Conservation (phyloP, 2,113 vertebrate species). For the Excalfactoria chinensis region DNA sequence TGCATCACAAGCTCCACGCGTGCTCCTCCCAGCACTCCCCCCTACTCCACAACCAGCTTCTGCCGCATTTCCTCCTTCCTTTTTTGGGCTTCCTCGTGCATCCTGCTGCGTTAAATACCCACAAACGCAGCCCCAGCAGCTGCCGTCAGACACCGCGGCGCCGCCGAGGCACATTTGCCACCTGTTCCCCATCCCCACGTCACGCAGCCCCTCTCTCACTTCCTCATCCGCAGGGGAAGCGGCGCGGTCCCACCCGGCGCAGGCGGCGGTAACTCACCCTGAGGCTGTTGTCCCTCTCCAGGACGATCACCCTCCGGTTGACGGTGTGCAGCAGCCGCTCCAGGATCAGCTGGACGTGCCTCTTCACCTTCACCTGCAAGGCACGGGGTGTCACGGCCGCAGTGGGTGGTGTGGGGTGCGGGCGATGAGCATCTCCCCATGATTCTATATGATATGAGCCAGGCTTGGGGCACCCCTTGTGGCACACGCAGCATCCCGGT, state of each 20-base stretch:
- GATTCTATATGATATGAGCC: too few species aligned
- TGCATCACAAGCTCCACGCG: not conserved
- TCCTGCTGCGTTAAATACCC: not conserved
- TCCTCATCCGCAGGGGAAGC: accelerated
- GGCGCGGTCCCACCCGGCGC: accelerated
- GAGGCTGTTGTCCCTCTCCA: constrained; percentile 49
- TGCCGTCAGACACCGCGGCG: not conserved
- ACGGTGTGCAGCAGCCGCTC: constrained; percentile 36
- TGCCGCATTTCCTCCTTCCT: not conserved
- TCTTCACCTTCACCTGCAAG: constrained; percentile 43
- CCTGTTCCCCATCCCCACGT: accelerated
- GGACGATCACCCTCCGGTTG: constrained; percentile 47
- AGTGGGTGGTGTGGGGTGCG: accelerated
- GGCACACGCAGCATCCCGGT: not conserved
- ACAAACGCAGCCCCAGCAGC: not conserved
- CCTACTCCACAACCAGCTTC: not conserved
- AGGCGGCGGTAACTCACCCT: constrained; percentile 24
- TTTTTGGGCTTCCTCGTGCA: not conserved
- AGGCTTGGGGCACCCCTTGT: not conserved
- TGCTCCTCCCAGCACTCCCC: accelerated
- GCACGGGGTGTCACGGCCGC: not conserved
- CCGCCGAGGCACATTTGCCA: not conserved
- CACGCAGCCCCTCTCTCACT: accelerated
- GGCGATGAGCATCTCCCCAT: not conserved
- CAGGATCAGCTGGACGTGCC: constrained; percentile 55